These are phyloP conservation scores for Chironomus tentans DNA, from an alignment of 2,888 invertebrate genomes.

Conservation along the genomic window DNA sequence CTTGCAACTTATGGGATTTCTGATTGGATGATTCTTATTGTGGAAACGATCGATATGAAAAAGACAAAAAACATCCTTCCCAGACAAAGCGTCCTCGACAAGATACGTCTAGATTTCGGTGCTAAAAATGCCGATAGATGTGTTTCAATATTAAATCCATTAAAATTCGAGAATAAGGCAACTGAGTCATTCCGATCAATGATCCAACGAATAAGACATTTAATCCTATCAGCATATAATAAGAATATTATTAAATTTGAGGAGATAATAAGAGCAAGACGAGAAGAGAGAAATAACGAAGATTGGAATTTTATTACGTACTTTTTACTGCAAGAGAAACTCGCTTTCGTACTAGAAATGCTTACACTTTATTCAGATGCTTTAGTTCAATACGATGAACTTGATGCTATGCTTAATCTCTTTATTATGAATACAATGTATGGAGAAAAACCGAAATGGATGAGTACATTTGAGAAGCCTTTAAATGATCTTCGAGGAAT, in stretches of 20 bases:
- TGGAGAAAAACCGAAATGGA: conserved; percentile 78
- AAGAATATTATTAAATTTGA: conserved; percentile 78
- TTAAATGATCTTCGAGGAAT: conserved; percentile 80
- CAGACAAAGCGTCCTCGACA: conserved; percentile 87
- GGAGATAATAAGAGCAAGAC: conserved; percentile 78
- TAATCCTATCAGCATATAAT: conserved; percentile 79
- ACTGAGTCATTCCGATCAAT: conserved; percentile 86
- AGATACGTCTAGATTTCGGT: conserved; percentile 89
- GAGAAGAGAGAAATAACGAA: conserved; percentile 80
- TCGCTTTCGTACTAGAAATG: conserved; percentile 92
- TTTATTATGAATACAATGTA: conserved; percentile 90
- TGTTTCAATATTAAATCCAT: conserved; percentile 82
- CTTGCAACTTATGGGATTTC: conserved; percentile 63
- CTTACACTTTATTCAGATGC: conserved; percentile 88
- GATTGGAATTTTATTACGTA: conserved; percentile 94
- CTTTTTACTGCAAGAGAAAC: conserved; percentile 88
- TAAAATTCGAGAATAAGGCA: conserved; percentile 77
- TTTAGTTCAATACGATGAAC: conserved; percentile 91
- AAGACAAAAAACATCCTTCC: conserved; percentile 86
- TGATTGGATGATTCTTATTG: conserved; percentile 90
- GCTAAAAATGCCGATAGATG: conserved; percentile 81
- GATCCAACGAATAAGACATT: conserved; percentile 69
- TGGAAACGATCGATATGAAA: conserved; percentile 84
- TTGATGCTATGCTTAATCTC: conserved; percentile 94
- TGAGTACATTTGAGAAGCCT: conserved; percentile 68